Base-by-base conservation (phyloP, 2,888 invertebrate genomes). In the Microctonus aethiopoides region DNA sequence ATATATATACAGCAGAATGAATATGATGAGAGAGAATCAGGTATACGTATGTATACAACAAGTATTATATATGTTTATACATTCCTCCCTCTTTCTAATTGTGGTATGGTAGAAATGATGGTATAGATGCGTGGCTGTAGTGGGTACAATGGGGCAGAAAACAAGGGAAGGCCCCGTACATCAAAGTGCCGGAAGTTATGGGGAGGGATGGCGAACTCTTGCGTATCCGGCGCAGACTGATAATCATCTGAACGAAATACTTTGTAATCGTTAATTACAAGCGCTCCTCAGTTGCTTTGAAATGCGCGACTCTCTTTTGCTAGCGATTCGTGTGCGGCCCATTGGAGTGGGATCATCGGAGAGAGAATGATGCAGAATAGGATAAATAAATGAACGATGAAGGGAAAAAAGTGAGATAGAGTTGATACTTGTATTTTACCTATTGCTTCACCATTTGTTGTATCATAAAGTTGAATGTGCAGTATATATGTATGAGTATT, bases 151-250 rank as follows among this genome's bases (percentile, higher is more conserved):
- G 81, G 84, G 79, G 82, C 76, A 81, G 80, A 82, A 85, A 85
- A 85, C 86, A 85, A 84, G 84, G 83, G 79, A 79, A 78, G 78
- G 80, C 74, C 78, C 80, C 76, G 80, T 74, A 85, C 84, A 86
- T 86, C 86, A 86, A 86, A 86, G 86, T 83, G 73, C 81, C 84
- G 85, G 86, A 86, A 86, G 86, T 85, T 86, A 85, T 83, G 84
- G 83, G 75, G 80, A 16, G 46, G 46, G 70, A 79, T 76, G 74
- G 75, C 70, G 77, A 71, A 73, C 74, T 74, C 74, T 29, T 75
- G 79, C 75, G 81, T 79, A 84, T 86, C 86, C 86, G 86, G 86
- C 81, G 75, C 81, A 86, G 86, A 85, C 86, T 85, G 84, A 86
- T 86, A 84, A 86, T 86, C 84, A 86, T 85, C 82, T 82, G 81